Percentiles rank a stretch among this genome's conserved stretches.
These are phyloP conservation scores for Tichodroma muraria DNA, from an alignment of 2,113 vertebrate genomes.

Conservation along the genomic window DNA sequence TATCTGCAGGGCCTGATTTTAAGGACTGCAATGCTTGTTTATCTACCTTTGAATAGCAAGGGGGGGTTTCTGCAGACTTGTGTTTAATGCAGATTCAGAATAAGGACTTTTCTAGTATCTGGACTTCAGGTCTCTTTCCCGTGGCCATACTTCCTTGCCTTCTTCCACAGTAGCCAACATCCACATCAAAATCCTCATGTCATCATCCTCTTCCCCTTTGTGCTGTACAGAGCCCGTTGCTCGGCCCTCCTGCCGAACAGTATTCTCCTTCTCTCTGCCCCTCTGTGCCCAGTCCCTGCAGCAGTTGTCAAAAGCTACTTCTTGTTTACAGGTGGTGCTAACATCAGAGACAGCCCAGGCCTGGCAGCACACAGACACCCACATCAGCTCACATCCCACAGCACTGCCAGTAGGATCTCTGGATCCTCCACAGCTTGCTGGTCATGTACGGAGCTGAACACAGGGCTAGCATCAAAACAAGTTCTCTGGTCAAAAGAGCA, in stretches of 20 bases:
- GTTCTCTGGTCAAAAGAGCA: not conserved
- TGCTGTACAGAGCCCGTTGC: not conserved
- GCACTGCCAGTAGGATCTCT: not conserved
- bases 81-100: not conserved
- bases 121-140: not conserved
- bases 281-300: not conserved
- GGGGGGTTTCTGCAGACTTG: not conserved
- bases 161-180: not conserved
- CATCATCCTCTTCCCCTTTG: not conserved
- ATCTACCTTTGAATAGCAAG: not conserved
- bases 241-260: not conserved
- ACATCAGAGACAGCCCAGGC: not conserved
- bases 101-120: not conserved
- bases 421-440: not conserved
- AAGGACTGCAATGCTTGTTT: not conserved
- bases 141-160: not conserved
- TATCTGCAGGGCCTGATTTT: not conserved
- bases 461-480: not conserved
- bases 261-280: too few relatives aligned
- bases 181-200: not conserved
- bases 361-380: not conserved
- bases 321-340: not conserved
- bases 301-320: not conserved
- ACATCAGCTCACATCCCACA: not conserved
- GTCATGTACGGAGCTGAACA: fast-evolving